phyloP scores from a whole-genome alignment of 2,888 invertebrate species.

The Dynastes tityus region DNA sequence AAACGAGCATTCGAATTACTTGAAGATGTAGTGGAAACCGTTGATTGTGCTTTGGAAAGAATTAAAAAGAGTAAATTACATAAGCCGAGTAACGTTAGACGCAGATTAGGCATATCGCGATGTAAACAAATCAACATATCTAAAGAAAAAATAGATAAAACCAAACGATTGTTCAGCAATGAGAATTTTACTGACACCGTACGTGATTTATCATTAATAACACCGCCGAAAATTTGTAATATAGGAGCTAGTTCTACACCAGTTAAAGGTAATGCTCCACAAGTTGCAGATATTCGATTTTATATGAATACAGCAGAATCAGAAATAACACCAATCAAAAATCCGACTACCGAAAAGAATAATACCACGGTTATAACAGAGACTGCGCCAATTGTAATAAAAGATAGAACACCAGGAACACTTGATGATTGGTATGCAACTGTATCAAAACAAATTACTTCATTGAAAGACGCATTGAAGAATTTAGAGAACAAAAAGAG shows the following conservation, averaged over 20 bases:
- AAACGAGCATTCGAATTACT: conserved; percentile 49
- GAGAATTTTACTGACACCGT: conserved; percentile 48
- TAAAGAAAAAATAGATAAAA: conserved; percentile 58
- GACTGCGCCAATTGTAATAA: conserved; percentile 22
- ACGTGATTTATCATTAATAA: conserved; percentile 22
- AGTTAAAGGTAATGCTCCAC: not conserved
- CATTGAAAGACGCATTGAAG: conserved; percentile 59
- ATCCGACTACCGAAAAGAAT: not conserved
- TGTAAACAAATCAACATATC: conserved; percentile 62
- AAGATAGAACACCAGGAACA: conserved; percentile 40
- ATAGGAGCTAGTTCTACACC: conserved; percentile 28
- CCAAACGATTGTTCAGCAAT: conserved; percentile 45
- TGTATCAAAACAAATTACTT: conserved; percentile 53
- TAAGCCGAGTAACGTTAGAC: conserved; percentile 53
- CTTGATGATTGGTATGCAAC: conserved; percentile 51
- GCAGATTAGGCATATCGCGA: conserved; percentile 62
- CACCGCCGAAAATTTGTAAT: conserved; percentile 14
- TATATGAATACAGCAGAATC: conserved; percentile 16
- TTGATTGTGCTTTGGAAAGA: conserved; percentile 47
- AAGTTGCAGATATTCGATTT: conserved; percentile 11
- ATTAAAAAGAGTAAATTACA: conserved; percentile 35
- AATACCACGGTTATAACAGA: not conserved
- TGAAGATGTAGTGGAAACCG: conserved; percentile 49
- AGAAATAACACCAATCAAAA: conserved; percentile 37
- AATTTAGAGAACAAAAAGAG: conserved; percentile 61